Percentiles rank a stretch among this genome's conserved stretches.
phyloP scores from a whole-genome alignment of 1,140 invertebrate species.

The Gryon sp. region DNA sequence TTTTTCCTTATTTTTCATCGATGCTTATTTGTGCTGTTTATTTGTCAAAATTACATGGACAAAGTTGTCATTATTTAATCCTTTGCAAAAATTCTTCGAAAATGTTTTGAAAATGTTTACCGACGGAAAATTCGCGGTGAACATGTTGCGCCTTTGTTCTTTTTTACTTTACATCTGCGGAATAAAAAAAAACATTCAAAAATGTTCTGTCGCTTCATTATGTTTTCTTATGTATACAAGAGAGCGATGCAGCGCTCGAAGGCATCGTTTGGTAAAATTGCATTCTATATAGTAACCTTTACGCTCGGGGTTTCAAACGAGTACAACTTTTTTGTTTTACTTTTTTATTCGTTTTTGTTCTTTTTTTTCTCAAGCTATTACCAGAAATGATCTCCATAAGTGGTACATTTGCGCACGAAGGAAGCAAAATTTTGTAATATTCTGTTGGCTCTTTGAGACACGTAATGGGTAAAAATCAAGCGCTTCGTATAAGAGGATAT shows the following conservation, averaged over 20 bases:
- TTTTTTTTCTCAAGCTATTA: conserved; percentile 53
- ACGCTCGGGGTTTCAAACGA: conserved; percentile 23
- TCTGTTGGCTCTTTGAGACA: conserved; percentile 13
- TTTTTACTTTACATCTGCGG: not conserved
- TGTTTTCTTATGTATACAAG: conserved; percentile 51
- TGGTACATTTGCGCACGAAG: conserved; percentile 49
- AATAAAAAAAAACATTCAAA: conserved; percentile 14
- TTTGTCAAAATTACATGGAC: too few relatives aligned
- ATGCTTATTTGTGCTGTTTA: too few relatives aligned
- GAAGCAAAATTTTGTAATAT: conserved; percentile 39
- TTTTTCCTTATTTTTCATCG: too few relatives aligned
- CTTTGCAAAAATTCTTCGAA: too few relatives aligned
- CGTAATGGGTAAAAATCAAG: conserved; percentile 20
- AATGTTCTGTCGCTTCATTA: conserved; percentile 41
- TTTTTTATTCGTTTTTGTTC: too few relatives aligned
- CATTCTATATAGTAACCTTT: conserved; percentile 52
- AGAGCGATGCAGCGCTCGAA: conserved; percentile 40
- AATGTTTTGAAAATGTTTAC: conserved; percentile 20
- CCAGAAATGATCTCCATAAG: conserved; percentile 53
- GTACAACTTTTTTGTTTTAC: too few relatives aligned
- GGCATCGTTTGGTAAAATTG: conserved; percentile 59
- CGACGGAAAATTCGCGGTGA: conserved; percentile 14
- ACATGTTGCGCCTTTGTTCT: not conserved
- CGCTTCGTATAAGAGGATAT: conserved; percentile 13
- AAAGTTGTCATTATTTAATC: too few relatives aligned